Evolutionary conservation across 2,888 invertebrate species (phyloP).

Genomic region (Aleiodes testaceus): DNA sequence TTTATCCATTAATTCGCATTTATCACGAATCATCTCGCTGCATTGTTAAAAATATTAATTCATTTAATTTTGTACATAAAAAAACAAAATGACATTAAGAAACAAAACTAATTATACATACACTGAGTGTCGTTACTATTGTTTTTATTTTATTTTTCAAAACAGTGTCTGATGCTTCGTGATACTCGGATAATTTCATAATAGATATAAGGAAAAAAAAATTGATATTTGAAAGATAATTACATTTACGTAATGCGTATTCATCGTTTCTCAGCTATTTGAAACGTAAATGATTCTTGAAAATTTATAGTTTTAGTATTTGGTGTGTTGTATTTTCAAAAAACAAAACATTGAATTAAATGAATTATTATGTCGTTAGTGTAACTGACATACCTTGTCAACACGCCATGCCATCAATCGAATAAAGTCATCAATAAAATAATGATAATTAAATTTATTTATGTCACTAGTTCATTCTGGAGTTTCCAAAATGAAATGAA

Average conservation of each 20-base stretch:
- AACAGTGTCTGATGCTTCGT: conserved; percentile 36
- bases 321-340: conserved; percentile 1
- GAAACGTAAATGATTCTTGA: not conserved
- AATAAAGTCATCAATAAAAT: conserved; percentile 56
- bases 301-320: conserved; percentile 31
- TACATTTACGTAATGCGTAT: not conserved
- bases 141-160: conserved; percentile 5
- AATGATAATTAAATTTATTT: not conserved
- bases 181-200: conserved; percentile 21
- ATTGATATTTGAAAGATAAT: conserved; percentile 8
- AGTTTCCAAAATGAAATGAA: too few species aligned
- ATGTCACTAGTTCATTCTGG: too few species aligned
- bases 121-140: conserved; percentile 6
- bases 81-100: not conserved
- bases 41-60: conserved; percentile 18
- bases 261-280: conserved; percentile 4
- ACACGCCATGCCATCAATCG: conserved; percentile 45
- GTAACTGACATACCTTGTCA: conserved; percentile 33
- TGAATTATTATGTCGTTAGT: conserved; percentile 27
- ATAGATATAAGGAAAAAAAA: not conserved
- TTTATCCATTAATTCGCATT: not conserved
- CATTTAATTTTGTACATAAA: conserved; percentile 31
- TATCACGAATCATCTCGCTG: conserved; percentile 32
- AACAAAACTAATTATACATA: not conserved
- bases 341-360: not conserved